A percentile compares a stretch with the other conserved stretches of the same genome.
Evolutionary conservation across 92 coral and sea anemone genomes (phyloP).

Genomic region (Scolanthus callimorphus): DNA sequence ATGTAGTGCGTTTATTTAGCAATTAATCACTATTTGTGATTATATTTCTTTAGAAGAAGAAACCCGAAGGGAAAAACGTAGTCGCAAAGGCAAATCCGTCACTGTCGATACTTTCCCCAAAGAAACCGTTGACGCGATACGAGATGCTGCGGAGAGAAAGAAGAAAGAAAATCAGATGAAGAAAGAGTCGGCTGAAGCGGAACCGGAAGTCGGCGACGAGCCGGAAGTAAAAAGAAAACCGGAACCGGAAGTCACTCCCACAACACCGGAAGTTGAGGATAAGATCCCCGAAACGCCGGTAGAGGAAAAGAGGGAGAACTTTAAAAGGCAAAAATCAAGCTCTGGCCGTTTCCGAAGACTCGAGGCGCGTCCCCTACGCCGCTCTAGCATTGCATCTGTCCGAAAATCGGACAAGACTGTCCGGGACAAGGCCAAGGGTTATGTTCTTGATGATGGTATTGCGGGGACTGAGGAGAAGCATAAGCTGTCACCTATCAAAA

Average conservation of each 20-base stretch:
- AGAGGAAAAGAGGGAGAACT: neutral
- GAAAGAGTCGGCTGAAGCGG: neutral
- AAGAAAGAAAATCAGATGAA: neutral
- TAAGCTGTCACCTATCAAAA: neutral
- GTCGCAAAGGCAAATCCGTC: slow-evolving; percentile 18
- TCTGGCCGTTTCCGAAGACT: slow-evolving; percentile 35
- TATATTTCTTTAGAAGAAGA: slow-evolving; percentile 8
- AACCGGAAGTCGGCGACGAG: no score
- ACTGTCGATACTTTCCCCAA: slow-evolving; percentile 16
- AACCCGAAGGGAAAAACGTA: slow-evolving; percentile 15
- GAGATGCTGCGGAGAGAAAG: slow-evolving; percentile 26
- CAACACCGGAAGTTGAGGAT: neutral
- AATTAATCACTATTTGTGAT: no score
- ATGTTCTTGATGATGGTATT: slow-evolving; percentile 47
- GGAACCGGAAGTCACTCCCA: neutral
- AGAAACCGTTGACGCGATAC: slow-evolving; percentile 14
- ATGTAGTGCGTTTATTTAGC: no score
- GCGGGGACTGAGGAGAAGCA: slow-evolving; percentile 5
- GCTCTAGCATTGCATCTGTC: slow-evolving; percentile 88
- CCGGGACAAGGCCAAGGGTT: slow-evolving; percentile 62
- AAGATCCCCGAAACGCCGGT: no score
- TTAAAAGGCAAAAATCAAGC: slow-evolving; percentile 12
- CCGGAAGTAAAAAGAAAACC: slow-evolving; percentile 5
- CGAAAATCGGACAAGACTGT: slow-evolving; percentile 86
- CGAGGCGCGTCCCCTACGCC: slow-evolving; percentile 66